Conservation (phyloP, 2,113 vertebrate species). For the Microcebus jonahi region DNA sequence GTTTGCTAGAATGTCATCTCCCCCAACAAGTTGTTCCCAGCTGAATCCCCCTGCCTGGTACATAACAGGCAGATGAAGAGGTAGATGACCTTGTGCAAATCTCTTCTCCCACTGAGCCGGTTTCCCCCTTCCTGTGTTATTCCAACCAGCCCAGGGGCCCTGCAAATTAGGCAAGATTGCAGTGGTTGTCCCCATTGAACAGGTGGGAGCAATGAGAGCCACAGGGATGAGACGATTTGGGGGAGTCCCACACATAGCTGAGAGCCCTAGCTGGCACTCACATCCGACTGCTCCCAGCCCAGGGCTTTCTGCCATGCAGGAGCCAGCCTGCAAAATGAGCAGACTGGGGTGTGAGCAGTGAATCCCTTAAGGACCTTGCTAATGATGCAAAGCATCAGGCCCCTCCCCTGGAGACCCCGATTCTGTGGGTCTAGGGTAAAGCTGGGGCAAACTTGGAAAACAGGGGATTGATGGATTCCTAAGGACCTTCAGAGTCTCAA, state of each 20-base stretch:
- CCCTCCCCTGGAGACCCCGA: neutral
- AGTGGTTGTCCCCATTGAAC: neutral
- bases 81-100: constrained; percentile 19
- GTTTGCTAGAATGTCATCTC: constrained; percentile 55
- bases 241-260: neutral
- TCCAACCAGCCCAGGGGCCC: neutral
- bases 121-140: neutral
- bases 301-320: neutral
- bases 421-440: neutral
- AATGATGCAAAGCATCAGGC: neutral
- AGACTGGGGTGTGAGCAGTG: neutral
- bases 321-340: neutral
- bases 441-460: neutral
- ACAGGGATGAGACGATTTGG: neutral
- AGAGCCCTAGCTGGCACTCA: neutral
- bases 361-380: neutral
- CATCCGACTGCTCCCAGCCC: neutral
- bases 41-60: neutral
- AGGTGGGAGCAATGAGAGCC: neutral
- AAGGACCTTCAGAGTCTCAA: neutral
- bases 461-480: neutral
- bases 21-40: constrained; percentile 67
- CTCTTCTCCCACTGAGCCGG: neutral
- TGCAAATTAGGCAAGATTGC: neutral
- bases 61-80: neutral